phyloP scores from a whole-genome alignment of 2,113 vertebrate species.

The Anarhynchus alexandrinus region DNA sequence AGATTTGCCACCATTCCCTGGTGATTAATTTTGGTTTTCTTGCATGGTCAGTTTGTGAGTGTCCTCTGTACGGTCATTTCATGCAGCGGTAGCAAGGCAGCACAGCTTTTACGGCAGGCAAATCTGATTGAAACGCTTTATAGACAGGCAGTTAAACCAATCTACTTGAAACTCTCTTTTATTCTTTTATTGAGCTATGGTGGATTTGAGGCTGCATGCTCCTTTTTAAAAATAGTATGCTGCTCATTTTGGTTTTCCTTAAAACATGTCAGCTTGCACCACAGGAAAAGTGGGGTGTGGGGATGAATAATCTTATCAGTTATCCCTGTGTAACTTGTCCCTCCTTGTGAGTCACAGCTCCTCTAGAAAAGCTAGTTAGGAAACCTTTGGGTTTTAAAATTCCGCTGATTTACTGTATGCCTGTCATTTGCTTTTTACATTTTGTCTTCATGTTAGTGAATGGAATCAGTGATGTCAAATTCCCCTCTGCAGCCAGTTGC shows the following conservation, averaged over 20 bases:
- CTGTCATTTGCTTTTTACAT: neutral
- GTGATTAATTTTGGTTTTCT: neutral
- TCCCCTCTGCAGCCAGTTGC: neutral
- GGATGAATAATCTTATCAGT: neutral
- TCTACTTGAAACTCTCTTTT: neutral
- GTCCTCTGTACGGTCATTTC: neutral
- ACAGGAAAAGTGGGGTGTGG: neutral
- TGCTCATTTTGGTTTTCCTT: neutral
- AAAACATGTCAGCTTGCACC: neutral
- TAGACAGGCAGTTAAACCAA: neutral
- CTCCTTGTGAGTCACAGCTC: neutral
- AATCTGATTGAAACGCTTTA: neutral
- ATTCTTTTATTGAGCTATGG: neutral
- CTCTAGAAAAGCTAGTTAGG: neutral
- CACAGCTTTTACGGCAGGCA: neutral
- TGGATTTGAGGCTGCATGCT: neutral
- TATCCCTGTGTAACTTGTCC: neutral
- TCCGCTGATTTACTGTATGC: neutral
- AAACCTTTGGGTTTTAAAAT: neutral
- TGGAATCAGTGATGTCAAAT: neutral
- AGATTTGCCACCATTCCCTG: neutral
- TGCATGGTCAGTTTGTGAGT: neutral
- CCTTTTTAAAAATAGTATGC: neutral
- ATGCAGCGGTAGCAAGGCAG: neutral
- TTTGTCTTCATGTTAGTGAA: neutral